Evolutionary conservation across 2,113 vertebrate genomes (phyloP).

Genomic region (Antechinus stuartii): DNA sequence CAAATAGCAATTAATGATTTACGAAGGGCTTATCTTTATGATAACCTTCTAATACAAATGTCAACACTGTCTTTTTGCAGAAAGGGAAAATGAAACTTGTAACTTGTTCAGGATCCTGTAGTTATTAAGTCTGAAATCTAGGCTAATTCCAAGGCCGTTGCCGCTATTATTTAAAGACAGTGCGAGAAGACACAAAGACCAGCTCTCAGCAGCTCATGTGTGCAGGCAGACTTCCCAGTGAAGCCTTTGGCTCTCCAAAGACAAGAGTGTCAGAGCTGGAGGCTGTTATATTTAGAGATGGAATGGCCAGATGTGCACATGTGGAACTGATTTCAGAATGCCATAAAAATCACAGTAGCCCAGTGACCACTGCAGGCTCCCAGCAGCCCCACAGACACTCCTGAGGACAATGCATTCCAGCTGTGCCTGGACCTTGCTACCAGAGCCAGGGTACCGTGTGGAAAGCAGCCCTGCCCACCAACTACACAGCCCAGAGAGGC

Average conservation of each 20-base stretch:
- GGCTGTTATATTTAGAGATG: neutral
- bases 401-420: conserved; percentile 30
- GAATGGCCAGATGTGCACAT: conserved; percentile 21
- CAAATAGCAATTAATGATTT: neutral
- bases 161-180: neutral
- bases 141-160: neutral
- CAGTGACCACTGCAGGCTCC: conserved; percentile 66
- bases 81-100: neutral
- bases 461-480: conserved; percentile 63
- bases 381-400: neutral
- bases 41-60: neutral
- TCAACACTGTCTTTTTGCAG: neutral
- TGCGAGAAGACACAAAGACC: neutral
- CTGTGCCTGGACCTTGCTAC: conserved; percentile 36
- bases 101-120: neutral
- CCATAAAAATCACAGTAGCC: conserved; percentile 1
- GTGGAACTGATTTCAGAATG: conserved; percentile 37
- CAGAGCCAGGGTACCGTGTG: conserved; percentile 57
- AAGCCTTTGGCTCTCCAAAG: neutral
- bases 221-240: neutral
- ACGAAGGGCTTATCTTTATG: neutral
- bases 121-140: neutral
- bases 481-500: conserved; percentile 50
- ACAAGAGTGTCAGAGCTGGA: neutral
- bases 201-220: neutral